These are phyloP conservation scores for Crotalus viridis DNA, from an alignment of 2,113 vertebrate species.

Conservation along the genomic window DNA sequence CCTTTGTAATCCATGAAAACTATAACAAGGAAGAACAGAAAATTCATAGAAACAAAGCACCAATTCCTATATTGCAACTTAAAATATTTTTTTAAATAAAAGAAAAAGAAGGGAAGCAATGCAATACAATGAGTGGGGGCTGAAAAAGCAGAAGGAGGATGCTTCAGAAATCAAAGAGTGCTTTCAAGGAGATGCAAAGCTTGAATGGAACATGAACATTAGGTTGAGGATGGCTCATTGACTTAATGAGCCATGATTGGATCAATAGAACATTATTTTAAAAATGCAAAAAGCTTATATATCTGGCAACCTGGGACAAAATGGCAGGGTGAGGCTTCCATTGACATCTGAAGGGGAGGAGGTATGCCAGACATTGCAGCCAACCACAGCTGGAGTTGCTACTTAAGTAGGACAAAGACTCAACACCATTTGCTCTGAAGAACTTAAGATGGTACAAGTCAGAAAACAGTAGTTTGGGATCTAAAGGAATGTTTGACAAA, in stretches of 20 bases:
- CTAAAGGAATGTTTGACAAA: neutral
- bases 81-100: neutral
- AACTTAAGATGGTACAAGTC: neutral
- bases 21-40: neutral
- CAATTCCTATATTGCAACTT: neutral
- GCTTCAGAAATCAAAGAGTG: neutral
- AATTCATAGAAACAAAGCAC: neutral
- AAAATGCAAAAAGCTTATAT: neutral
- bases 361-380: neutral
- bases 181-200: neutral
- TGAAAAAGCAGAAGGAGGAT: neutral
- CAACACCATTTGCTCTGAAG: neutral
- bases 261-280: neutral
- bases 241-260: neutral
- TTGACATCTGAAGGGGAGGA: neutral
- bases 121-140: neutral
- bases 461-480: neutral
- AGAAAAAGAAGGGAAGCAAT: neutral
- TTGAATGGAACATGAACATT: neutral
- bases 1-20: neutral
- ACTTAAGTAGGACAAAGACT: neutral
- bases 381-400: neutral
- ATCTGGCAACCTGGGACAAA: neutral
- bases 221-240: neutral
- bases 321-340: neutral